Percentiles rank a stretch among this genome's conserved stretches.
Conservation (phyloP, 2,888 invertebrate genomes). For the Druceiella hillmani region DNA sequence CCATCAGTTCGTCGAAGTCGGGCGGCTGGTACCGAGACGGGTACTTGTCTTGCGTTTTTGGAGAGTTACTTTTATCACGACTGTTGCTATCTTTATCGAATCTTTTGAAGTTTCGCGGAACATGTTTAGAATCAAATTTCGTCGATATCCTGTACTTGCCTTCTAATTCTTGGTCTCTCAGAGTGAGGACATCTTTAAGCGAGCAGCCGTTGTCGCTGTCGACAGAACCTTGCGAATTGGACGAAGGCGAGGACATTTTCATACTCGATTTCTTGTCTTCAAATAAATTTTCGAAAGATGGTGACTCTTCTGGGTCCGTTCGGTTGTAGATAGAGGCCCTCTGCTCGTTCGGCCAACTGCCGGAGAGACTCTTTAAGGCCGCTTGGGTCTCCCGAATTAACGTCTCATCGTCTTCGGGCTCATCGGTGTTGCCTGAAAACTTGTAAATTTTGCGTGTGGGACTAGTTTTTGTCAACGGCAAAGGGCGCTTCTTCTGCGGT, state of each 20-base stretch:
- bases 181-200: conserved; percentile 60
- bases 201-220: conserved; percentile 55
- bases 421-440: conserved; percentile 33
- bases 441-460: conserved; percentile 38
- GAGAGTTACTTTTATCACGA: conserved; percentile 36
- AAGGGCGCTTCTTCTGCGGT: conserved; percentile 56
- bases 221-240: conserved; percentile 53
- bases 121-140: conserved; percentile 22
- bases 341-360: conserved; percentile 73
- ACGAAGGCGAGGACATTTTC: conserved; percentile 58
- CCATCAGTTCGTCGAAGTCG: conserved; percentile 71
- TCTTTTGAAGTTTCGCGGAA: not conserved
- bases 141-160: conserved; percentile 16
- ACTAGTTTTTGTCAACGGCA: conserved; percentile 31
- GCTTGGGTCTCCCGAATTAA: conserved; percentile 85
- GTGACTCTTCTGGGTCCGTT: conserved; percentile 69
- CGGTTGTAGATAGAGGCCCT: conserved; percentile 58
- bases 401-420: conserved; percentile 69
- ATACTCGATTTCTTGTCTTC: conserved; percentile 70
- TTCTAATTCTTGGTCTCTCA: conserved; percentile 34
- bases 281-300: conserved; percentile 78
- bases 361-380: conserved; percentile 80
- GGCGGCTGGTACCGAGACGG: conserved; percentile 62
- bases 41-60: conserved; percentile 38
- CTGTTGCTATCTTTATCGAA: conserved; percentile 26